phyloP scores from a whole-genome alignment of 2,113 vertebrate species.

The Aptenodytes patagonicus region DNA sequence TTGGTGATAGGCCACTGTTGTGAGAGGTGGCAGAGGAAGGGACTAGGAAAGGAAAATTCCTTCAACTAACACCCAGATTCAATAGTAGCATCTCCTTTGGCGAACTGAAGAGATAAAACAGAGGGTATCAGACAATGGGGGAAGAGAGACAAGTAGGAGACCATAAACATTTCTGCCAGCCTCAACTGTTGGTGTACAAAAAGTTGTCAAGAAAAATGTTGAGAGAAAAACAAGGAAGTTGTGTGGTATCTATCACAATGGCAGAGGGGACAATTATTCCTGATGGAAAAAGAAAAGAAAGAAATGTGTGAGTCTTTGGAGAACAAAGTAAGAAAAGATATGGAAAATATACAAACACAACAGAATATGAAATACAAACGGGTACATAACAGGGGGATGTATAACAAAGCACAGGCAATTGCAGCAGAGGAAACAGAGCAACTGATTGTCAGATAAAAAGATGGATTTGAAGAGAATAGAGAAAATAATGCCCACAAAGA shows the following conservation, averaged over 20 bases:
- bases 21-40: not conserved
- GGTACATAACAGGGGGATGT: not conserved
- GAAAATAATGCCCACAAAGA: not conserved
- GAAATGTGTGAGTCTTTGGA: not conserved
- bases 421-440: not conserved
- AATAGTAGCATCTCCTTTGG: not conserved
- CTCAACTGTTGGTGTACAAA: not conserved
- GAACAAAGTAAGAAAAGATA: not conserved
- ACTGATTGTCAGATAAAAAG: not conserved
- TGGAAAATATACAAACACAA: not conserved
- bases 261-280: not conserved
- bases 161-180: not conserved
- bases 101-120: not conserved
- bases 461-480: not conserved
- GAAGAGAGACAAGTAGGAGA: not conserved
- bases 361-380: not conserved
- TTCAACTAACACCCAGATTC: not conserved
- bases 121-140: not conserved
- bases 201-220: not conserved
- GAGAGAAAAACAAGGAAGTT: not conserved
- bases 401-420: not conserved
- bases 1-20: not conserved
- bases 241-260: not conserved
- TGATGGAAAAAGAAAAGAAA: not conserved
- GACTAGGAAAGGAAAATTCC: not conserved